These are phyloP conservation scores for Eumacrocentrus americanus DNA, from an alignment of 2,888 invertebrate genomes.

Conservation along the genomic window DNA sequence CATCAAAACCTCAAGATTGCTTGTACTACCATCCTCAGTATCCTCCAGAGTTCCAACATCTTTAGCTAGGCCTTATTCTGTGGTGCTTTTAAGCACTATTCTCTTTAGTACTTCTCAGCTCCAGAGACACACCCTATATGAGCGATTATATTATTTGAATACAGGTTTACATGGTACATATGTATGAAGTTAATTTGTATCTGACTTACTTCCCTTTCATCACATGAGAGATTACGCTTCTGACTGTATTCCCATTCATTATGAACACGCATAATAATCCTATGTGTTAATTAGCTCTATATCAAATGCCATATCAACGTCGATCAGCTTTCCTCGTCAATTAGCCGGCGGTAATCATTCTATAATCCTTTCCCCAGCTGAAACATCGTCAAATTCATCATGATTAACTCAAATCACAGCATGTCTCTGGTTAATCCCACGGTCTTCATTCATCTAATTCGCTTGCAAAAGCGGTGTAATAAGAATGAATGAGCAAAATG, in stretches of 20 bases:
- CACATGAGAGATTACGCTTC: not conserved
- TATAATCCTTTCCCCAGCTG: slow-evolving; percentile 4
- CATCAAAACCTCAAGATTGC: slow-evolving; percentile 1
- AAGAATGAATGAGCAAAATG: too few relatives aligned
- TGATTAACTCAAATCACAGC: slow-evolving; percentile 15
- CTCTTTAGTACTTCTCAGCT: not conserved
- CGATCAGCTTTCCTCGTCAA: slow-evolving; percentile 2
- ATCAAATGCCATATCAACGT: not conserved
- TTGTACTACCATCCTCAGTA: not conserved
- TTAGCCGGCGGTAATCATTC: slow-evolving; percentile 3
- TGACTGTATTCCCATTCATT: too few relatives aligned
- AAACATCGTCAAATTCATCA: slow-evolving; percentile 28
- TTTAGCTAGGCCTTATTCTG: not conserved
- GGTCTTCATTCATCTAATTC: not conserved
- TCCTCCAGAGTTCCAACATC: not conserved
- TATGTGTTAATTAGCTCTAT: not conserved
- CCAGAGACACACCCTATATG: not conserved
- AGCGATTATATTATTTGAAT: not conserved
- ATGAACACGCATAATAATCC: not conserved
- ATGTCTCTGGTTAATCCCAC: slow-evolving; percentile 25
- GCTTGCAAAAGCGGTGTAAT: too few relatives aligned
- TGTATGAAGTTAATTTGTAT: not conserved
- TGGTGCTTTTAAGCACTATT: not conserved
- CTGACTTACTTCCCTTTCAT: not conserved
- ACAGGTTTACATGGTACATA: not conserved